These are phyloP conservation scores for Megaustenia siamemsis DNA, from an alignment of 2,888 invertebrate species.

Conservation along the genomic window DNA sequence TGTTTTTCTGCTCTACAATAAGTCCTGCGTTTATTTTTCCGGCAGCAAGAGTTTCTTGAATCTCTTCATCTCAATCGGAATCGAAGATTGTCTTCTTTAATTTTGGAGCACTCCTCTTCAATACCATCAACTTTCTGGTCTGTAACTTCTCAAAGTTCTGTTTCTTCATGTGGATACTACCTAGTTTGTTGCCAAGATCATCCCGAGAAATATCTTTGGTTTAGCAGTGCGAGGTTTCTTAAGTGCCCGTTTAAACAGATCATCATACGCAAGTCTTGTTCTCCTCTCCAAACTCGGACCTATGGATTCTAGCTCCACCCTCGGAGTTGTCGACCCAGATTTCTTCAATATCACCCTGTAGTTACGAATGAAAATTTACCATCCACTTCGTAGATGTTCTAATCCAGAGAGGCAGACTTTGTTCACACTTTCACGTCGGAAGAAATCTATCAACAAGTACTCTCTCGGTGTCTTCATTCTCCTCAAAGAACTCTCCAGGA, in stretches of 20 bases:
- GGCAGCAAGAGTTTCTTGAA: conserved; percentile 52
- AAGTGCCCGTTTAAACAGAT: conserved; percentile 83
- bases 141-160: conserved; percentile 92
- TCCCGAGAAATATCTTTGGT: conserved; percentile 95
- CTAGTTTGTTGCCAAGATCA: conserved; percentile 92
- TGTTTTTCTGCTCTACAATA: conserved; percentile 41
- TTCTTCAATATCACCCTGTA: conserved; percentile 91
- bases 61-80: too few relatives aligned
- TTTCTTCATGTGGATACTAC: conserved; percentile 94
- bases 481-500: conserved; percentile 94
- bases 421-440: conserved; percentile 90
- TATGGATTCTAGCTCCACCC: conserved; percentile 94
- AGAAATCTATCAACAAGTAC: conserved; percentile 92
- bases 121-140: conserved; percentile 83
- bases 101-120: conserved; percentile 66
- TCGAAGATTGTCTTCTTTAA: conserved; percentile 50
- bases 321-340: conserved; percentile 90
- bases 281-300: conserved; percentile 94
- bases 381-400: conserved; percentile 93
- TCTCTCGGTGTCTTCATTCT: conserved; percentile 86
- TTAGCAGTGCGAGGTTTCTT: conserved; percentile 77
- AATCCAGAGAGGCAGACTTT: conserved; percentile 93
- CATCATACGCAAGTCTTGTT: conserved; percentile 92
- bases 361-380: conserved; percentile 89
- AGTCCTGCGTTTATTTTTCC: conserved; percentile 53